Evolutionary conservation across 1,140 invertebrate species (phyloP), one percentile per base, ranked within the genome.

Genomic region (Orussus abietinus): DNA sequence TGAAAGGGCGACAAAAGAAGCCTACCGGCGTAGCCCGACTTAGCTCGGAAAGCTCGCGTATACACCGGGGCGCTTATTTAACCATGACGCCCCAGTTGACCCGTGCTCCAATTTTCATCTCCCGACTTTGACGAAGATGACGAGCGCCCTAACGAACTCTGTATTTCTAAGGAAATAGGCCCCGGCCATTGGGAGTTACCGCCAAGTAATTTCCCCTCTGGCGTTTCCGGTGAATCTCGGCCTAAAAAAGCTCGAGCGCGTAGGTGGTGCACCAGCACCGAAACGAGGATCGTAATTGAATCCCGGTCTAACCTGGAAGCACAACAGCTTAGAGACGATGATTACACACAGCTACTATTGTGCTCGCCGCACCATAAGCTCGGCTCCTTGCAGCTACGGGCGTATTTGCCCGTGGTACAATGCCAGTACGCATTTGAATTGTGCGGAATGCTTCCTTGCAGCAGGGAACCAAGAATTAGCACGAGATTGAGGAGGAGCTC

Each of bases 281-380:
- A n/a, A n/a, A n/a, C n/a, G n/a, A n/a, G n/a, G 46, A 36, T 31
- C 42, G 51, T 60, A 57, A 59, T 60, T 56, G 55, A 59, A 59
- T 58, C 41, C 38, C 45, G 37, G 38, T 33, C 43, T 38, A 49
- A 45, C 41, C 37, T 50, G 30, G 46, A 53, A 45, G 46, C 48
- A 51, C 49, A 47, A 55, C 51, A 51, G 48, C 48, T 55, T 55
- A 51, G 42, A 35, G 36, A 51, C 45, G 43, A 45, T 47, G 53
- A 58, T 59, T 58, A 58, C 53, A 47, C 47, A 59, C 57, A 53
- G 53, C 42, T 53, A 38, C 44, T 38, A 51, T 53, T 55, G 42
- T 51, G 37, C 32, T 41, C 39, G 9, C 31, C n/a, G n/a, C n/a
- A n/a, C n/a, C n/a, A n/a, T n/a, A n/a, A n/a, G n/a, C n/a, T n/a